Conservation (phyloP, 1,140 invertebrate species). For the Ectropis grisescens region DNA sequence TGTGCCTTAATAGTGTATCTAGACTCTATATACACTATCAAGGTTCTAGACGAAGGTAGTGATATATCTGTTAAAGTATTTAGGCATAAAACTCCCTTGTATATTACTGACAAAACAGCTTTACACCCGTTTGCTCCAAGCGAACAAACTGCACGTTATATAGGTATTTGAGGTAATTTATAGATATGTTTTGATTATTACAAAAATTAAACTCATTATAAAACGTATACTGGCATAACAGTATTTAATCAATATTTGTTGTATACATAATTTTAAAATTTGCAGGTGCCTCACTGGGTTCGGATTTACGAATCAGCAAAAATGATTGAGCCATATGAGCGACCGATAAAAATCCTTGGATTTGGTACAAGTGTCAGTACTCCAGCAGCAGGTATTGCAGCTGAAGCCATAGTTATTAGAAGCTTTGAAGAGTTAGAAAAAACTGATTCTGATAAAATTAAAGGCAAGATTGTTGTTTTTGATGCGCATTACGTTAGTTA, state of each 20-base stretch:
- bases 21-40: too few relatives aligned
- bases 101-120: too few relatives aligned
- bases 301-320: slow-evolving; percentile 74
- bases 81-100: too few relatives aligned
- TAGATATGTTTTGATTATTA: background rate
- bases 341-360: slow-evolving; percentile 73
- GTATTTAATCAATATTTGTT: background rate
- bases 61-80: too few relatives aligned
- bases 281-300: slow-evolving; percentile 60
- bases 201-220: background rate
- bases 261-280: slow-evolving; percentile 11
- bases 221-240: background rate
- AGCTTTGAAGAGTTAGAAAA: slow-evolving; percentile 76
- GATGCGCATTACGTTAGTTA: slow-evolving; percentile 77
- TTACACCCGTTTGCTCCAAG: too few relatives aligned
- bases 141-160: too few relatives aligned
- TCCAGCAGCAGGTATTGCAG: slow-evolving; percentile 75
- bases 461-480: slow-evolving; percentile 83
- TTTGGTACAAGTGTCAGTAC: slow-evolving; percentile 77
- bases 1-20: too few relatives aligned
- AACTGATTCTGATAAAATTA: slow-evolving; percentile 49
- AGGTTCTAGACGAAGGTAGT: too few relatives aligned
- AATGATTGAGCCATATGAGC: slow-evolving; percentile 69
- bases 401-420: slow-evolving; percentile 77
- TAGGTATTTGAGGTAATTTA: background rate